Evolutionary conservation across 2,888 invertebrate genomes (phyloP), one percentile per base, ranked within the genome.

Genomic region (Flexamia atlantica): DNA sequence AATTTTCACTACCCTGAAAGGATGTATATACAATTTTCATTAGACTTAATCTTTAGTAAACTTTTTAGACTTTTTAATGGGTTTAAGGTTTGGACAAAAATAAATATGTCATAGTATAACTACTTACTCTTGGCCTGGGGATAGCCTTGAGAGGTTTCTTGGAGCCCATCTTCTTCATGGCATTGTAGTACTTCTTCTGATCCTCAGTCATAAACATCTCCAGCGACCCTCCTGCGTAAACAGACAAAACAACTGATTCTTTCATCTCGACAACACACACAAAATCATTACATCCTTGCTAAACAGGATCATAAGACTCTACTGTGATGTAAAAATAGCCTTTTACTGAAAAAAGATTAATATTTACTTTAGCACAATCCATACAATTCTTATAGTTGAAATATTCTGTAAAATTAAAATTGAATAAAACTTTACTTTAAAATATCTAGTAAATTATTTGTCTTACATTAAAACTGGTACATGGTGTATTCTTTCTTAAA

Each of bases 171-270:
- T 99, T 98, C 92, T 99, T 99, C 99, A 99, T 99, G 85, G 99
- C 99, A 90, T 98, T 98, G 92, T 99, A 99, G 92, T 99, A 99
- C 92, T 99, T 99, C 94, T 99, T 99, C 92, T 99, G 99, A 92
- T 99, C 99, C 91, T 99, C 99, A 89, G 99, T 99, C 99, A 99
- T 99, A 93, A 99, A 99, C 98, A 99, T 98, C 92, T 99, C 99
- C 88, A 99, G 93, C 88, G 98, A 98, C 88, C 98, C 99, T 89
- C 99, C 99, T 89, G 98, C 98, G 92, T 91, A 88, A 86, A 85
- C 50, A 68, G n/a, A 79, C 50, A 87, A 83, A 83, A 36, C 0
- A 72, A 74, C 72, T 83, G 74, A 83, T 83, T 83, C 74, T 40
- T 74, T 74, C 74, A 36, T 76, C 46, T 76, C 28, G 9, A 36